These are phyloP conservation scores for Phaethon lepturus DNA, from an alignment of 2,113 vertebrate genomes.

Conservation along the genomic window DNA sequence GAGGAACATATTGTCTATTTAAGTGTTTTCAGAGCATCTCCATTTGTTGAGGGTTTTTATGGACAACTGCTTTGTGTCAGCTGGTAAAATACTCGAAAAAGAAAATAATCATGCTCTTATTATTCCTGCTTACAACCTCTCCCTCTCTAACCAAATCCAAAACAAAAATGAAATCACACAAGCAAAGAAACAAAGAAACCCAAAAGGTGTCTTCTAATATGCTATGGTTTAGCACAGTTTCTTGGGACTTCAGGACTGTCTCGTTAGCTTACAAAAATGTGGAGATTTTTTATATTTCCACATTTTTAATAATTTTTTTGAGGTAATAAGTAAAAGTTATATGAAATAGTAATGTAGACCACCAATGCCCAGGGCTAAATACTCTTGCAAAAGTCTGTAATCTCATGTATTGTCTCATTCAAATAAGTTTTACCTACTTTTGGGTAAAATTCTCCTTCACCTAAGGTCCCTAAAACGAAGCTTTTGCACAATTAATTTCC, in stretches of 20 bases:
- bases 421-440: not conserved
- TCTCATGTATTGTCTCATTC: not conserved
- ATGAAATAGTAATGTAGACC: not conserved
- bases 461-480: not conserved
- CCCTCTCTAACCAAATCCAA: not conserved
- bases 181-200: not conserved
- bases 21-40: not conserved
- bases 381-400: not conserved
- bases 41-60: not conserved
- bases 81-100: not conserved
- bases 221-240: not conserved
- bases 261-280: not conserved
- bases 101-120: not conserved
- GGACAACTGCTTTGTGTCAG: not conserved
- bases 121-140: not conserved
- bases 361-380: not conserved
- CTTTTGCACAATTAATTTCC: not conserved
- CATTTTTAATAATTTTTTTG: not conserved
- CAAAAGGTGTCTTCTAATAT: not conserved
- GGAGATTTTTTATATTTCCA: not conserved
- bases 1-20: not conserved
- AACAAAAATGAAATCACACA: not conserved
- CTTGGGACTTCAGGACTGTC: not conserved
- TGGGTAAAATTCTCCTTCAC: not conserved
- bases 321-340: not conserved